Evolutionary conservation across 2,888 invertebrate species (phyloP), one percentile per base, ranked within the genome.

Genomic region (Diachrysia chrysitis): DNA sequence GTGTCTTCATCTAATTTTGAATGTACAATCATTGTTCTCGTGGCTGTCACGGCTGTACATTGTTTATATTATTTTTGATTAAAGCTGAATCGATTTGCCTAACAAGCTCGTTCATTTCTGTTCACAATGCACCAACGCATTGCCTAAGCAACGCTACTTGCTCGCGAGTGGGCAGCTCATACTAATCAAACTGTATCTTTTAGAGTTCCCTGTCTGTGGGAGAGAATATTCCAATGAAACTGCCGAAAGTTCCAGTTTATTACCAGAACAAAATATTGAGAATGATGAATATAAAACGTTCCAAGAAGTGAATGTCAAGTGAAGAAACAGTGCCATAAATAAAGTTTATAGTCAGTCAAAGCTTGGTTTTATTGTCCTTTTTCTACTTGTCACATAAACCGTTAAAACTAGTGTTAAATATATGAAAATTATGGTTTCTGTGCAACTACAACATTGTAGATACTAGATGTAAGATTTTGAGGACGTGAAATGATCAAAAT

Each of bases 81-180:
- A 73, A 23, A 55, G 7, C 21, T 51, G 21, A 54, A 16, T 16
- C 16, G n/a, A 77, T 75, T 72, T 65, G 60, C 63, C 73, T 58
- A 73, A 73, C 66, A 66, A 78, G 64, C 59, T 17, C 0, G n/a
- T 48, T 53, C 9, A 21, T 32, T 54, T 56, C 55, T 21, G 25
- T 23, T 19, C n/a, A 63, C 60, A 69, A 73, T 75, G 61, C 55
- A 51, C 78, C 76, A 78, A 78, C 79, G 62, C 75, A 12, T 46
- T 56, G 7, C 59, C 70, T 64, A 69, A 73, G 61, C 17, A 35
- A 35, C 12, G 25, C 17, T 51, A 42, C 73, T 69, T 63, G 69
- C 66, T 46, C 5, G 25, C 21, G 14, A 55, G 46, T 76, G 74
- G 75, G 74, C 46, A 35, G 57, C n/a, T 42, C 10, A 55, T 62